Evolutionary conservation across 2,113 vertebrate genomes (phyloP), one percentile per base, ranked within the genome.

Genomic region (Daubentonia madagascariensis): DNA sequence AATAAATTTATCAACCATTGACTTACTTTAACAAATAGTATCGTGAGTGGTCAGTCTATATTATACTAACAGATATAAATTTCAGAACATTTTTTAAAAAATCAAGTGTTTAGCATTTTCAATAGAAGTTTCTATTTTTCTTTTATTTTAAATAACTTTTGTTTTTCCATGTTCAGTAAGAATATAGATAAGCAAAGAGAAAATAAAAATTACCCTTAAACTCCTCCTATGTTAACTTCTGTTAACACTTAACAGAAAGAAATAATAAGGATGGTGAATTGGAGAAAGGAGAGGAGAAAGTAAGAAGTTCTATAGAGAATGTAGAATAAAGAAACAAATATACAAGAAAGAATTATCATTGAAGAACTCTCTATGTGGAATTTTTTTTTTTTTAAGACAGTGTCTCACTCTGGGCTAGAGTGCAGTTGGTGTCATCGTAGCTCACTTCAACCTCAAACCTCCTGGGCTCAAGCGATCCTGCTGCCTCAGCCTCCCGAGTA

Each of bases 81-180:
- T 54, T n/a, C 12, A 80, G 28, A 84, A 84, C 43, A 14, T 30
- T 70, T 81, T 68, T 72, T 3, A 14, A 92, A 70, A 72, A 72
- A 68, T 54, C 20, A 94, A 72, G 48, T 89, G 32, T 92, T 52
- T 93, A 10, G 91, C 37, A 93, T 94, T 96, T 96, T 92, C 63
- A 83, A 9, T 40, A 79, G n/a, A 48, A 91, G 9, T 78, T 94
- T 78, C 22, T 81, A 32, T 90, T 89, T 95, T 92, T 67, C 12
- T 78, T 95, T 96, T 88, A 12, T 85, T 94, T 90, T 85, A 80
- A 97, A 5, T 92, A 89, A 25, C 3, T 30, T 87, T 90, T 84
- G 17, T 87, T 91, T 92, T 96, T 52, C 61, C 30, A 61, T 52
- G 6, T 61, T 92, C 40, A 43, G 6, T 90, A 63, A 80, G 16